phyloP scores from a whole-genome alignment of 2,888 invertebrate genomes.

The Parnassius orleans region DNA sequence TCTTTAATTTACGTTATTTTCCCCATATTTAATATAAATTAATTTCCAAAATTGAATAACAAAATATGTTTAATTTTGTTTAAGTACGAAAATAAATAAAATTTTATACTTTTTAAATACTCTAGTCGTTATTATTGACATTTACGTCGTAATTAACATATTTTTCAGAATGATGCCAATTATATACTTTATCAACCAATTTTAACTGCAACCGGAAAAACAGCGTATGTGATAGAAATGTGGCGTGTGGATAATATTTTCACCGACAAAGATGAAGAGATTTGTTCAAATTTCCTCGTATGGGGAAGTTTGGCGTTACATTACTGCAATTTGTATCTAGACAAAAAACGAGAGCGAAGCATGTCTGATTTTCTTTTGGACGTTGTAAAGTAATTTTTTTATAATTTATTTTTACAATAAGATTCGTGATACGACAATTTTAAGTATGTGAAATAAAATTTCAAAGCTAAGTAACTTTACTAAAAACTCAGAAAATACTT shows the following conservation, averaged over 20 bases:
- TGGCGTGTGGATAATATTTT: conserved; percentile 81
- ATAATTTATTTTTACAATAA: conserved; percentile 6
- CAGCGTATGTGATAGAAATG: conserved; percentile 85
- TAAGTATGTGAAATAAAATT: no score
- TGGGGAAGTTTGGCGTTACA: conserved; percentile 87
- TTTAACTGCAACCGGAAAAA: conserved; percentile 81
- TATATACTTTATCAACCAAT: conserved; percentile 83
- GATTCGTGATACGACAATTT: no score
- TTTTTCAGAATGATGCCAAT: conserved; percentile 55
- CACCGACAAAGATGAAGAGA: conserved; percentile 85
- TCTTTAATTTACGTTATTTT: no score
- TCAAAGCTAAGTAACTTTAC: no score
- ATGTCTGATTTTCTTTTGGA: conserved; percentile 89
- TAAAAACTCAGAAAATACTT: no score
- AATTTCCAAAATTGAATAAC: no score
- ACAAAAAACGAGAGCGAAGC: conserved; percentile 85
- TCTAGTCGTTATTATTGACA: no score
- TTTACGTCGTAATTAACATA: neutral
- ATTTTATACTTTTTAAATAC: no score
- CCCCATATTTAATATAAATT: no score
- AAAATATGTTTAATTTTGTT: no score
- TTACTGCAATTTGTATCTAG: conserved; percentile 85
- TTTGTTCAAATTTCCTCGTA: conserved; percentile 82
- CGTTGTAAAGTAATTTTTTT: conserved; percentile 86
- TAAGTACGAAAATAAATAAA: no score